Conservation (phyloP, 2,888 invertebrate species). For the Oegoconia quadripuncta region DNA sequence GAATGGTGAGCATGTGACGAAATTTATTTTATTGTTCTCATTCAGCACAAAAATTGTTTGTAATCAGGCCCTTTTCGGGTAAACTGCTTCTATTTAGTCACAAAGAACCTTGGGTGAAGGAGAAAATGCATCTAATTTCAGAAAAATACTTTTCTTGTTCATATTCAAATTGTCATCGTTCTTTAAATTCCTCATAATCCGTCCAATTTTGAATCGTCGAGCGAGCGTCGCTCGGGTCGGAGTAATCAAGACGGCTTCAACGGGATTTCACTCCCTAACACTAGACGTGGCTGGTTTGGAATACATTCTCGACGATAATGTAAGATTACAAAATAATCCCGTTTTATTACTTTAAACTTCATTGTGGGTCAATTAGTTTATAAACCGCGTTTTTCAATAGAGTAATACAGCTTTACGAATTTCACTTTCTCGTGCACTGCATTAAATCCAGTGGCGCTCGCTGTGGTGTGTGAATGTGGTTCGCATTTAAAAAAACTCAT, state of each 20-base stretch:
- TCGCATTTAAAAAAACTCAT: slow-evolving; percentile 75
- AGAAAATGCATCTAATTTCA: slow-evolving; percentile 58
- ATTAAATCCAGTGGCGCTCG: slow-evolving; percentile 56
- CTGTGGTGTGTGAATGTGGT: slow-evolving; percentile 67
- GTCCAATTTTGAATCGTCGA: slow-evolving; percentile 72
- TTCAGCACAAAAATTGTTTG: slow-evolving; percentile 47
- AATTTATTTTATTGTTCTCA: slow-evolving; percentile 30
- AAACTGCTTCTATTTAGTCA: slow-evolving; percentile 3
- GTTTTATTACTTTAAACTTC: too few species aligned
- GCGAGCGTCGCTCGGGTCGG: slow-evolving; percentile 54
- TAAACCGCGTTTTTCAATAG: slow-evolving; percentile 18
- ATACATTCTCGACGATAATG: slow-evolving; percentile 37
- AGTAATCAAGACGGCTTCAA: slow-evolving; percentile 74
- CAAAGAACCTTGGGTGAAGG: slow-evolving; percentile 21
- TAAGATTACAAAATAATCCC: slow-evolving; percentile 27
- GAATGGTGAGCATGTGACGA: slow-evolving; percentile 19
- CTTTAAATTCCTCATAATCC: slow-evolving; percentile 78
- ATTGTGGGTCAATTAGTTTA: slow-evolving; percentile 27
- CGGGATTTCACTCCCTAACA: slow-evolving; percentile 65
- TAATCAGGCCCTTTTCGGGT: slow-evolving; percentile 23
- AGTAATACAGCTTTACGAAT: slow-evolving; percentile 36
- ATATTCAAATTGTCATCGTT: slow-evolving; percentile 76
- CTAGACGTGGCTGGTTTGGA: slow-evolving; percentile 47
- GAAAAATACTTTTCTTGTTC: slow-evolving; percentile 62
- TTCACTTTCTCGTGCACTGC: slow-evolving; percentile 45